Evolutionary conservation across 2,113 vertebrate genomes (phyloP), one percentile per base, ranked within the genome.

Genomic region (Lycocorax pyrrhopterus): DNA sequence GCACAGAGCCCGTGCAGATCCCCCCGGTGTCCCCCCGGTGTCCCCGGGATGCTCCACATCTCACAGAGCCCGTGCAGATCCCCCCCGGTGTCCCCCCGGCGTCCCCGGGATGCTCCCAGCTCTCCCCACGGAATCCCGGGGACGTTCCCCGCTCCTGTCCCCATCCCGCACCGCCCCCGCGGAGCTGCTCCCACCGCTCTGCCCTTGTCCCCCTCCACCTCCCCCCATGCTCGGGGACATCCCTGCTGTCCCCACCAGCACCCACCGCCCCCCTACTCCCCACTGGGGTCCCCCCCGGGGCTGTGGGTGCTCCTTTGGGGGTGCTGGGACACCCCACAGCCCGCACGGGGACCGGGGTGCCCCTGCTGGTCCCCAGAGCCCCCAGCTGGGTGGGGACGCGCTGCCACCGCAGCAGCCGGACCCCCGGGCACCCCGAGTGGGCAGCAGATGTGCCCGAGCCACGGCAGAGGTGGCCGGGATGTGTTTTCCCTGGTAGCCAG

Each of bases 401-500:
- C 53, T 51, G 33, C 30, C 7, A 1, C 19, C 2, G 0, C 56
- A 29, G 53, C 52, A 16, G 39, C 26, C 22, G 18, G 13, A 13
- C 23, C 37, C 13, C 3, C 22, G 8, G 56, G 37, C 53, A 26
- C 29, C 29, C 43, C 0, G 15, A 3, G 26, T 3, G 77, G 47
- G 71, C 17, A 32, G 72, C 22, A 11, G 56, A 46, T 37, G 80
- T 10, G 63, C 41, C 4, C 35, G 56, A 49, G 51, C 56, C 80
- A 5, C 1, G 0, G 33, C 33, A 14, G 69, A 7, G 4, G 53
- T 3, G 7, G n/a, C 44, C 16, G 72, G 13, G 13, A 35, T 69
- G 51, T n/a, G 77, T 15, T 58, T 74, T 47, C 47, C 39, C 10
- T 2, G 60, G 93, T 62, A 43, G 55, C 49, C 4, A 2, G 19